Base-by-base conservation (phyloP, 2,797 vertebrate genomes). In the Gadopsis marmoratus region DNA sequence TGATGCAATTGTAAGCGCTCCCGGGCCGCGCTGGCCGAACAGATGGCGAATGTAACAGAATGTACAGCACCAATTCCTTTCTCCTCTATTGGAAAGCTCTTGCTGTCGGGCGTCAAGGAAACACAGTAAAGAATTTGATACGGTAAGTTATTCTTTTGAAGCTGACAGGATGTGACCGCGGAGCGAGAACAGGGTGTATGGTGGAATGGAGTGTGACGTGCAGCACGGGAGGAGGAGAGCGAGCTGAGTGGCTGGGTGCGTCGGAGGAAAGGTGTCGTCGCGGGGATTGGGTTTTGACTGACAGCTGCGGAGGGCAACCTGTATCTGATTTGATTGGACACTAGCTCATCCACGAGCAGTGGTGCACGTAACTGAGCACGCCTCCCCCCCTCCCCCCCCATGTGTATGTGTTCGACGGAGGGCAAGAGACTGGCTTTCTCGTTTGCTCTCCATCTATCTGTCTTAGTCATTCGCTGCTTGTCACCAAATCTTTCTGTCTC, bases 271-370 rank as follows among this genome's bases (percentile, higher is more conserved):
- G 85, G 87, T 86, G 89, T 67, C 55, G 80, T 50, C 26, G 14
- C 56, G 13, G 81, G 79, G 91, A 92, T 89, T 89, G 90, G 82
- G 86, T 84, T 92, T 88, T 90, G 91, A 93, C 69, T 90, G 92
- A 88, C 91, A 92, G 88, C 84, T 41, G 74, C 51, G 63, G 82
- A 26, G 84, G 87, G 76, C 64, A 71, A 74, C 82, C 71, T 81
- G 85, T 50, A 78, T 86, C 72, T 86, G 86, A 90, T 88, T 81
- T 83, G 82, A 92, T 79, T 90, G 89, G 91, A 86, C 88, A 75
- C 58, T 67, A 21, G 82, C 86, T 89, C 87, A 84, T 83, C 74
- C 84, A 78, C 76, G 26, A 74, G 86, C 79, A 4, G 63, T 26
- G 63, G 68, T 79, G 84, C 81, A 85, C 87, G 74, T 35, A 81